Evolutionary conservation across 2,797 vertebrate genomes (phyloP), one percentile per base, ranked within the genome.

Genomic region (Ctenosaura bakeri): DNA sequence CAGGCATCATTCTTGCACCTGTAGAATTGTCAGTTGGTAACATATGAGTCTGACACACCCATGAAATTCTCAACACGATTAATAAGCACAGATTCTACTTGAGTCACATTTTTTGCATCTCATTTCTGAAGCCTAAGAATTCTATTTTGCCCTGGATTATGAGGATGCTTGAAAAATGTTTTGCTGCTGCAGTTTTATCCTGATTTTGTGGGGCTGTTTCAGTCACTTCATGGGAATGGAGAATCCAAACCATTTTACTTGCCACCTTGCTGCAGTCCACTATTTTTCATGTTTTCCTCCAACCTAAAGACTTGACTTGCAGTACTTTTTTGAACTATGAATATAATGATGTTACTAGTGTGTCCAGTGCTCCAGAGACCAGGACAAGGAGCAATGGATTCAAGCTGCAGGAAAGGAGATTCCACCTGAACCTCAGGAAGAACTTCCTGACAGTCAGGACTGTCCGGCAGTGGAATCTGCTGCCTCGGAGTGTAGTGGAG

Each of bases 11-110:
- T 69, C 78, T 32, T 42, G 20, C 24, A 0, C 42, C 52, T 74
- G 35, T 71, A 87, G 73, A 64, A 78, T 20, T 87, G 87, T 82
- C 64, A 88, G 82, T 88, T 82, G 87, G 87, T 82, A 73, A 56
- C 87, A 88, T 6, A 82, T 82, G 79, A 66, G 50, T 9, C 22
- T 8, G 78, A 56, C 66, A 71, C 50, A n/a, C 50, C 79, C 50
- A 59, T 20, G 50, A 82, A 20, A 56, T 56, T 26, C 66, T 46
- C 66, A 73, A 88, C 52, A 82, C 46, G 50, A 82, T 82, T 77
- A 77, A 87, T 73, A 71, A 56, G n/a, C n/a, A 42, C 46, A 4
- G 42, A 10, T 29, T 73, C 0, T 6, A 56, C 0, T 0, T n/a
- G 83, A 87, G 79, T 8, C 42, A n/a, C 35, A 0, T 4, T 86